These are phyloP conservation scores for Crotalus horridus DNA, from an alignment of 2,113 vertebrate genomes.

Conservation along the genomic window DNA sequence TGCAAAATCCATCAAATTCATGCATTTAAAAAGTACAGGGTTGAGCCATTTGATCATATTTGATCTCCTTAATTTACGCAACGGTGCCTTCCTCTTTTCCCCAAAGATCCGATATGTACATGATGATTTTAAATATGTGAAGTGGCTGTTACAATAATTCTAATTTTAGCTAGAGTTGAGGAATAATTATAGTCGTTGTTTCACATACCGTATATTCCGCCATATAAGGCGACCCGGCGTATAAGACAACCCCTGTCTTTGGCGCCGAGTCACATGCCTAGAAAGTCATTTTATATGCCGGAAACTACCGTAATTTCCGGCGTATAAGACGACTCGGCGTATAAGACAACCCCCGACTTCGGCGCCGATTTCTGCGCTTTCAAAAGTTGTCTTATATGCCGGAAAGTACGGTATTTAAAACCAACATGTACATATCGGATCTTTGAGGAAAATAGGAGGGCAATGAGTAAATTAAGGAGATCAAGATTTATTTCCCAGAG, in stretches of 20 bases:
- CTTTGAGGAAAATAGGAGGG: background rate
- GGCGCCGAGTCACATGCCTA: too few relatives aligned
- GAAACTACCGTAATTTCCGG: too few relatives aligned
- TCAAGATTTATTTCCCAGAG: background rate
- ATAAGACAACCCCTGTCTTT: too few relatives aligned
- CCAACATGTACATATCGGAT: background rate
- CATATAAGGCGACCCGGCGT: too few relatives aligned
- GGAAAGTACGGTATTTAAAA: background rate
- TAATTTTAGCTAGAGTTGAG: background rate
- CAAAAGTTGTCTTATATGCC: too few relatives aligned
- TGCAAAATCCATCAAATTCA: background rate
- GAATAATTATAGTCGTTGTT: background rate
- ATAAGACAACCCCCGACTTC: too few relatives aligned
- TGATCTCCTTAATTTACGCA: background rate
- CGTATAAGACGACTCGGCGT: too few relatives aligned
- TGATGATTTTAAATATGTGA: background rate
- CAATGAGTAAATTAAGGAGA: background rate
- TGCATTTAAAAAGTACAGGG: background rate
- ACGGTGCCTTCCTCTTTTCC: background rate
- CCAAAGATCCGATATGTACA: background rate
- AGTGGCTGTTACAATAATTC: background rate
- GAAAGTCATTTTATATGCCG: too few relatives aligned
- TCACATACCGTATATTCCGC: background rate
- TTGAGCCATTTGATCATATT: background rate
- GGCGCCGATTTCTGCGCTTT: too few relatives aligned